Evolutionary conservation across 2,888 invertebrate species (phyloP).

Genomic region (Cantharis rufa): DNA sequence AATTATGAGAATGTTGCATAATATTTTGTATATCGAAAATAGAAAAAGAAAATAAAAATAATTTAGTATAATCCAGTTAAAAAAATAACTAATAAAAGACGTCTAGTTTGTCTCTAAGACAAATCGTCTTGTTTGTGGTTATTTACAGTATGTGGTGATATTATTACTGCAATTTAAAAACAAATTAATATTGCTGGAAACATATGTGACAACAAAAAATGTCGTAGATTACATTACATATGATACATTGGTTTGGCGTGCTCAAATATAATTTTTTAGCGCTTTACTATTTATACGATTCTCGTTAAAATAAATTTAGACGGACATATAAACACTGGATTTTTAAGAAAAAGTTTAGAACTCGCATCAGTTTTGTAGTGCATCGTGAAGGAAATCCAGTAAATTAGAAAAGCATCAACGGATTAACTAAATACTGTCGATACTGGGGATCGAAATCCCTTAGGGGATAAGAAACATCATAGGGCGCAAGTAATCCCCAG

Average conservation of each 20-base stretch:
- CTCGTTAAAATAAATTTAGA: background rate
- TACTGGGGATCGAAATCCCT: slow-evolving; percentile 42
- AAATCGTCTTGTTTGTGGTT: slow-evolving; percentile 26
- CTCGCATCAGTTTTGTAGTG: slow-evolving; percentile 28
- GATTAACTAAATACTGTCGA: slow-evolving; percentile 48
- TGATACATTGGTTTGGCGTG: slow-evolving; percentile 25
- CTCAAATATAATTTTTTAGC: slow-evolving; percentile 21
- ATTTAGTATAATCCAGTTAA: background rate
- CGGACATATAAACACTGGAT: background rate
- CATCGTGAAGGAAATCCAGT: slow-evolving; percentile 43
- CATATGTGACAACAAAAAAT: slow-evolving; percentile 27
- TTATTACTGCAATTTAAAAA: slow-evolving; percentile 34
- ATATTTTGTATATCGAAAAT: background rate
- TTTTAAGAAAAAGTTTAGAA: background rate
- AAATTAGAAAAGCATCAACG: slow-evolving; percentile 52
- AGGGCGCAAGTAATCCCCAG: slow-evolving; percentile 45
- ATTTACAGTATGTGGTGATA: slow-evolving; percentile 18
- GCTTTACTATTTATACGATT: slow-evolving; percentile 14
- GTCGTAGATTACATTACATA: slow-evolving; percentile 21
- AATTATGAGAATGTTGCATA: background rate
- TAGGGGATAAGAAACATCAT: slow-evolving; percentile 42
- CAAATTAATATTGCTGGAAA: slow-evolving; percentile 32
- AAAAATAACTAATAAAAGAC: slow-evolving; percentile 11
- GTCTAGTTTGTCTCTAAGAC: slow-evolving; percentile 28
- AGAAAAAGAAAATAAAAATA: background rate